A percentile compares a stretch with the other conserved stretches of the same genome.
Conservation (phyloP, 2,888 invertebrate species). For the Sthenelais limicola region DNA sequence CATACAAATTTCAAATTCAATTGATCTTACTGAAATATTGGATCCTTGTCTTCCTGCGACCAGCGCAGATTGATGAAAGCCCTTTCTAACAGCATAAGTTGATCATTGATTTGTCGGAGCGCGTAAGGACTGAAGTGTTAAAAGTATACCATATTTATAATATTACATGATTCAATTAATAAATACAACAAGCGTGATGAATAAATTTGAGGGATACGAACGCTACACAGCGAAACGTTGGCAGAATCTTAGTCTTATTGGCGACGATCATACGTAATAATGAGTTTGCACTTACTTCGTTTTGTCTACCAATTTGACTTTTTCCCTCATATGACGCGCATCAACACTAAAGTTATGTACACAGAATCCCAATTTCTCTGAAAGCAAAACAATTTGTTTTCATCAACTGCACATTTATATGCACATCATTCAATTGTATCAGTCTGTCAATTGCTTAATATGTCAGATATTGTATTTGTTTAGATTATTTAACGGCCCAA, state of each 20-base stretch:
- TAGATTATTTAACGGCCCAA: not conserved
- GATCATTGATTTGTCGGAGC: constrained; percentile 33
- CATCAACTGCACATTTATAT: not conserved
- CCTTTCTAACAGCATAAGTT: constrained; percentile 37
- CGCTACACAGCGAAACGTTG: too few relatives aligned
- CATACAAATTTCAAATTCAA: not conserved
- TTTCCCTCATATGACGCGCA: constrained; percentile 12
- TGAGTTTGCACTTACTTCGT: constrained; percentile 12
- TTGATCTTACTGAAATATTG: constrained; percentile 25
- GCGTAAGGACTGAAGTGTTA: constrained; percentile 28
- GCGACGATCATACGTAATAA: too few relatives aligned
- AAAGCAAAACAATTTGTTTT: not conserved
- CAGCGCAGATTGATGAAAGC: constrained; percentile 27
- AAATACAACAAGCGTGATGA: too few relatives aligned
- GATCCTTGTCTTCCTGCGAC: constrained; percentile 10
- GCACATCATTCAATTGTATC: not conserved
- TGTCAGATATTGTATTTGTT: not conserved
- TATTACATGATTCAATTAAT: not conserved
- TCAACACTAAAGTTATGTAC: constrained; percentile 27
- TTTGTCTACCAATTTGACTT: constrained; percentile 1
- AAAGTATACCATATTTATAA: not conserved
- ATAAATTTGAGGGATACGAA: too few relatives aligned
- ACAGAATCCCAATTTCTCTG: constrained; percentile 4
- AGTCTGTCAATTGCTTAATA: not conserved
- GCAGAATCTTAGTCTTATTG: too few relatives aligned